Percentiles rank a stretch among this genome's conserved stretches.
Conservation (phyloP, 2,113 vertebrate species). For the Apodemus speciosus region DNA sequence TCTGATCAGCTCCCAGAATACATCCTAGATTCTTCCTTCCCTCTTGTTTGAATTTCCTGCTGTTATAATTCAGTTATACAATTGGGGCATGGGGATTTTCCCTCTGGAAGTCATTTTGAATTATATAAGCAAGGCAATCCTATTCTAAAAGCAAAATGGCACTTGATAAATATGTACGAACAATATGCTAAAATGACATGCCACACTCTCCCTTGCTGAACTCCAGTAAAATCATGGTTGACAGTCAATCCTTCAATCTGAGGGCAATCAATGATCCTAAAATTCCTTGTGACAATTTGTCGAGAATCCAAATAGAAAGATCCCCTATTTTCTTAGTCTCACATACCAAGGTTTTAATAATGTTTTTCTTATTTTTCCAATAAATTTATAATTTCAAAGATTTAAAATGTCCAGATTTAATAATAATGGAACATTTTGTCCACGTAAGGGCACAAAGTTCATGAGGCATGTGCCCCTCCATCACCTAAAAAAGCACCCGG, state of each 20-base stretch:
- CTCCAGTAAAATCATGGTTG: background rate
- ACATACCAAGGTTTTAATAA: background rate
- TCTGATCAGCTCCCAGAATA: background rate
- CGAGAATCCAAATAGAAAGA: background rate
- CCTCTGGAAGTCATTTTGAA: background rate
- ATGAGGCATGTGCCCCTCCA: background rate
- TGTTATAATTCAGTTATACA: background rate
- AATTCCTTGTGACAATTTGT: background rate
- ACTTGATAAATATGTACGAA: background rate
- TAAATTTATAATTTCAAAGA: background rate
- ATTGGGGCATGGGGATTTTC: background rate
- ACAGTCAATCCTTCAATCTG: background rate
- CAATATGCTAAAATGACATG: background rate
- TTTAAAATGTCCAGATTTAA: background rate
- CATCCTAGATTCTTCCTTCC: background rate
- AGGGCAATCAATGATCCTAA: background rate
- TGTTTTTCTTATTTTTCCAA: background rate
- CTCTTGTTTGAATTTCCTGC: background rate
- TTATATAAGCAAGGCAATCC: background rate
- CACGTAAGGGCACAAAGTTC: background rate
- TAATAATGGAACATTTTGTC: background rate
- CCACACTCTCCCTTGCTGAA: background rate
- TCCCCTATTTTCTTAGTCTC: accelerated
- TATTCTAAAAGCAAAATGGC: background rate
- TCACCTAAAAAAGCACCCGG: background rate